Conservation (phyloP, 2,113 vertebrate genomes). For the Chrysochloris asiatica region DNA sequence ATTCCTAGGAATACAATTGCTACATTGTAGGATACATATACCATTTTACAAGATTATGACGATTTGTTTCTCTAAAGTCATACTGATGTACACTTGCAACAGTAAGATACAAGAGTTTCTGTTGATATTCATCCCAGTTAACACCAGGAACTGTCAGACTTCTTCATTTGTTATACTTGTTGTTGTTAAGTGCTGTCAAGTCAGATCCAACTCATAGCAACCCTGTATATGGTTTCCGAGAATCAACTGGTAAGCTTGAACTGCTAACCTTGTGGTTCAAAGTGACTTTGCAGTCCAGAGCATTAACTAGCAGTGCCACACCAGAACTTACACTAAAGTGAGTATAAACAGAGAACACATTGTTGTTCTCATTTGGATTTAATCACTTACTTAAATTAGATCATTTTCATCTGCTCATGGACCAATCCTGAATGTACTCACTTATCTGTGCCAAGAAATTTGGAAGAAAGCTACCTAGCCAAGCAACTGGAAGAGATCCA, state of each 20-base stretch:
- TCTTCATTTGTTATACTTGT: neutral
- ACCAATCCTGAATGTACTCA: too few relatives aligned
- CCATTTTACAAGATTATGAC: neutral
- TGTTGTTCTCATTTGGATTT: neutral
- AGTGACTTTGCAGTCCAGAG: too few relatives aligned
- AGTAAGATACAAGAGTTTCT: neutral
- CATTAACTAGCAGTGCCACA: too few relatives aligned
- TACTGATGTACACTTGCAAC: neutral
- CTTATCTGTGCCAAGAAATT: too few relatives aligned
- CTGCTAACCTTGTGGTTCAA: too few relatives aligned
- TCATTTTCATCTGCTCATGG: neutral
- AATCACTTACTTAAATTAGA: neutral
- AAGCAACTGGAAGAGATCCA: too few relatives aligned
- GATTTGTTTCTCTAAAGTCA: neutral
- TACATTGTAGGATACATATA: neutral
- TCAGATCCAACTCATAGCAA: too few relatives aligned
- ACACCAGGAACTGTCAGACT: neutral
- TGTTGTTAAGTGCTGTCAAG: too few relatives aligned
- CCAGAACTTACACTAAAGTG: too few relatives aligned
- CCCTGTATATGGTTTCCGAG: too few relatives aligned
- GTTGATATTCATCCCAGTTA: neutral
- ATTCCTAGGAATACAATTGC: neutral
- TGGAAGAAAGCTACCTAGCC: too few relatives aligned
- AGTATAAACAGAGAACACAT: neutral
- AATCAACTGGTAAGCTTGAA: too few relatives aligned